A percentile compares a stretch with the other conserved stretches of the same genome.
phyloP scores from a whole-genome alignment of 2,797 vertebrate genomes.

The Sebastes vulpes region DNA sequence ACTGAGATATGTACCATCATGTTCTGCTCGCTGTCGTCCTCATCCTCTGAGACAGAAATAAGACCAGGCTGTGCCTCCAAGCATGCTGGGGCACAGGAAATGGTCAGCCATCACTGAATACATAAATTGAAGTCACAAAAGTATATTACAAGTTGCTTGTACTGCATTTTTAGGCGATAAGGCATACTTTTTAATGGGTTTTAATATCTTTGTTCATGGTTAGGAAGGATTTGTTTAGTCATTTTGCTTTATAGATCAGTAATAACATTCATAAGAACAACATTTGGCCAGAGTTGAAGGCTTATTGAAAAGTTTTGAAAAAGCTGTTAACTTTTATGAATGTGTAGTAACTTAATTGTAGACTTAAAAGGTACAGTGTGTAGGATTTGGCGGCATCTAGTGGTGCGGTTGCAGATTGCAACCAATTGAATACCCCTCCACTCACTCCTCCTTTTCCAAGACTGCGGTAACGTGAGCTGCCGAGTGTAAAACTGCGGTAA shows the following conservation, averaged over 20 bases:
- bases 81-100: constrained; percentile 42
- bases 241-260: background rate
- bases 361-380: background rate
- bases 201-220: background rate
- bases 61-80: constrained; percentile 19
- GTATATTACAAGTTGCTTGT: background rate
- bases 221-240: background rate
- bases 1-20: background rate
- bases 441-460: no score
- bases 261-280: background rate
- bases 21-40: background rate
- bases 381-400: no score
- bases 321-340: background rate
- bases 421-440: no score
- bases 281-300: background rate
- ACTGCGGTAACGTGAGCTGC: no score
- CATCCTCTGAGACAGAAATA: constrained; percentile 31
- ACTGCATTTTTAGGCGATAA: background rate
- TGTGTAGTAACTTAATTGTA: background rate
- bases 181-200: background rate
- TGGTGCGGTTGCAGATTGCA: no score
- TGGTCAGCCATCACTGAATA: constrained; percentile 17
- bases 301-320: background rate
- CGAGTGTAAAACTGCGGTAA: no score
- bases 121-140: constrained; percentile 44